Base-by-base conservation (phyloP, 2,888 invertebrate genomes). In the Eilema sororculum region DNA sequence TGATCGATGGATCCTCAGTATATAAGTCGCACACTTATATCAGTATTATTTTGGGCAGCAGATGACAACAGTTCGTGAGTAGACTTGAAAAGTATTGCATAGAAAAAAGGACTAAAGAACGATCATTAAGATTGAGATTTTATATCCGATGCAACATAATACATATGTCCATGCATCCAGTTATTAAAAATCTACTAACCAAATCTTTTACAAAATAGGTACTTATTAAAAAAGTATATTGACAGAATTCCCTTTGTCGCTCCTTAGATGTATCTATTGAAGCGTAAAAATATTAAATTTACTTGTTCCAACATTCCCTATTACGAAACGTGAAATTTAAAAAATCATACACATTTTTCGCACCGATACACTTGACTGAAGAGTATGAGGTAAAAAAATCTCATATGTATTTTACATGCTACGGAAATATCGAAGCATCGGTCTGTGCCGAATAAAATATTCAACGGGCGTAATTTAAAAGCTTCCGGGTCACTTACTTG, bases 401-500 rank as follows among this genome's bases (percentile, higher is more conserved):
- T 56, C 58, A 12, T 71, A 75, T 69, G 78, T 77, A 84, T 83
- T 84, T 85, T 79, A 79, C 79, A 76, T 76, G 79, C 68, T 78
- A 71, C 80, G 78, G 80, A 86, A 90, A 87, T 87, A 87, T 87
- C 79, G 82, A 82, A 82, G 80, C 83, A 86, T 85, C 79, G 84
- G 83, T 84, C 79, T 83, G 79, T 83, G 84, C 80, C 85, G 83
- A 88, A 90, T 92, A 89, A 92, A 92, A 90, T 91, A 91, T 92
- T 91, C 90, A 89, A 79, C 81, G 81, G 79, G 78, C 87, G 87
- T 90, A 89, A 91, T 91, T 91, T 90, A 87, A 90, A 90, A 89
- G 89, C 88, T 90, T 90, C 87, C 88, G 86, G 89, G 87, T 90
- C 91, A 89, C 87, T 91, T 87, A 84, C 84, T 86, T 76, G 72